Evolutionary conservation across 2,797 vertebrate species (phyloP).

Genomic region (Peromyscus attwateri): DNA sequence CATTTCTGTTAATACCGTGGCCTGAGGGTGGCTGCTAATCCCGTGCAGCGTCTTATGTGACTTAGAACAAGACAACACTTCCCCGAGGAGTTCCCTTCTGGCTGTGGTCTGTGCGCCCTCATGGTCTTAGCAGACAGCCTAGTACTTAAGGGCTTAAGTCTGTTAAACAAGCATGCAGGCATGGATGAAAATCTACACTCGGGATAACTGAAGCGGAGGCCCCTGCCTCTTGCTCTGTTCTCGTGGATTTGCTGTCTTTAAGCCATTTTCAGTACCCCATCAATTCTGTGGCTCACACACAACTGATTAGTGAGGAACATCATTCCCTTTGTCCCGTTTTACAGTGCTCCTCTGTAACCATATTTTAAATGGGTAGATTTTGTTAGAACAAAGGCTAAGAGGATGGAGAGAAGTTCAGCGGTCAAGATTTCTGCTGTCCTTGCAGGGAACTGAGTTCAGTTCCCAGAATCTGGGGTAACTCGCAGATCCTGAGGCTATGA

Average conservation of each 20-base stretch:
- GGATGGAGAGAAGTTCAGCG: neutral
- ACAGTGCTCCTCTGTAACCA: neutral
- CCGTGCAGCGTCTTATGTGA: neutral
- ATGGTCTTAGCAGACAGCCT: neutral
- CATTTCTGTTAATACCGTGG: neutral
- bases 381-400: neutral
- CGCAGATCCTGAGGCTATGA: neutral
- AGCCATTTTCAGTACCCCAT: neutral
- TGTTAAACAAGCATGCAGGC: neutral
- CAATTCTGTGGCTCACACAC: neutral
- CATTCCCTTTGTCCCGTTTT: neutral
- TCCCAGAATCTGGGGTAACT: neutral
- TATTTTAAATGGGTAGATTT: neutral
- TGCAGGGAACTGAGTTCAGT: neutral
- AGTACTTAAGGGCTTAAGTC: neutral
- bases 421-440: neutral
- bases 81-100: neutral
- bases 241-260: neutral
- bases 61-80: neutral
- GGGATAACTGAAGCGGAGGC: neutral
- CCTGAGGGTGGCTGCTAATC: neutral
- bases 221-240: neutral
- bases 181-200: neutral
- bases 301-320: neutral
- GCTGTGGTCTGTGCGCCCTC: neutral